Conservation (phyloP, 2,113 vertebrate species). For the Neolamprologus toae region DNA sequence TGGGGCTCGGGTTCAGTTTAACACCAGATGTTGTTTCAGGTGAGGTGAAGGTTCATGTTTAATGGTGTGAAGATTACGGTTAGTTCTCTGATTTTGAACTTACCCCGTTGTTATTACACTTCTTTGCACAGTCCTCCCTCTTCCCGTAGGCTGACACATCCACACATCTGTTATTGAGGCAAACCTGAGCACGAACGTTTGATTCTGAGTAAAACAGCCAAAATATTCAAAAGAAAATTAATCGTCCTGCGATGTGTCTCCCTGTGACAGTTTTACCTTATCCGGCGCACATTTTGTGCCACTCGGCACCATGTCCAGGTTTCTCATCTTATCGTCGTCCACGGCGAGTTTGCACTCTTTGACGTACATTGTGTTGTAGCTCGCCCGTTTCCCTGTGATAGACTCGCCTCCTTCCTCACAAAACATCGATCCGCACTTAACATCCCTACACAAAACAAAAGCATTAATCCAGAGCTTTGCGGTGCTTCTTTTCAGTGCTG, state of each 20-base stretch:
- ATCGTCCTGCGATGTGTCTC: neutral
- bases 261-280: slow-evolving; percentile 64
- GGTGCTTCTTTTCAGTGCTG: neutral
- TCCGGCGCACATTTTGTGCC: slow-evolving; percentile 77
- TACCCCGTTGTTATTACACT: slow-evolving; percentile 80
- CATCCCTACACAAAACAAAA: slow-evolving; percentile 49
- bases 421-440: slow-evolving; percentile 77
- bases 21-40: neutral
- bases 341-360: slow-evolving; percentile 45
- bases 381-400: slow-evolving; percentile 53
- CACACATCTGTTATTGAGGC: slow-evolving; percentile 75
- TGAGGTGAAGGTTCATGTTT: neutral
- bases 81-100: neutral
- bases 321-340: slow-evolving; percentile 31
- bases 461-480: fast-evolving
- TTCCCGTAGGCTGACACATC: slow-evolving; percentile 70
- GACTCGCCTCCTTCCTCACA: slow-evolving; percentile 66
- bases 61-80: neutral
- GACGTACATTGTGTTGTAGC: neutral
- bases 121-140: slow-evolving; percentile 74
- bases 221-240: fast-evolving
- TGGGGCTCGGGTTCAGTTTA: fast-evolving
- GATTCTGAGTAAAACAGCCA: neutral
- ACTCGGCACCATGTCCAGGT: slow-evolving; percentile 68
- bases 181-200: slow-evolving; percentile 70